Conservation (phyloP, 1,140 invertebrate species). For the Muscidifurax raptorellus region DNA sequence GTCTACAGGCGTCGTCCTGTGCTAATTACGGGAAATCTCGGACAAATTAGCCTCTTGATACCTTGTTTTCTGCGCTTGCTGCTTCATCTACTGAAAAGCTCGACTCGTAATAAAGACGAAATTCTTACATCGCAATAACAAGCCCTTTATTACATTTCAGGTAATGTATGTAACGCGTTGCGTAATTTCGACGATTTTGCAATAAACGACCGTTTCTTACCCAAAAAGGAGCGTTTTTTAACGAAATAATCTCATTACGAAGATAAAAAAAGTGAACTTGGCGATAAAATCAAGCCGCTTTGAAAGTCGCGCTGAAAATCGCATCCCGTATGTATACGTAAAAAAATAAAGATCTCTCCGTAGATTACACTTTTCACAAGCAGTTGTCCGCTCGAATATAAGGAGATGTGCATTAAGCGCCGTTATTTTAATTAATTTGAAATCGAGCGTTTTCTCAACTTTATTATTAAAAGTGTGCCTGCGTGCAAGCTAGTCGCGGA, state of each 20-base stretch:
- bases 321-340: neutral
- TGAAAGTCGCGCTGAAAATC: neutral
- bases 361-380: neutral
- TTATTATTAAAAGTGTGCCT: neutral
- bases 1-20: neutral
- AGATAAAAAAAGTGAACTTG: slow-evolving; percentile 22
- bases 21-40: slow-evolving; percentile 49
- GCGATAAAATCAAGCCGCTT: slow-evolving; percentile 12
- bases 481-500: neutral
- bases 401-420: no score
- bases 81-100: neutral
- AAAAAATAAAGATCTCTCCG: neutral
- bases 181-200: neutral
- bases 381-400: neutral
- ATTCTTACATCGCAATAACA: neutral
- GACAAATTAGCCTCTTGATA: slow-evolving; percentile 54
- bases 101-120: neutral
- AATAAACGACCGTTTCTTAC: neutral
- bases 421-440: neutral
- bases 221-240: neutral
- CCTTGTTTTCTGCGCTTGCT: neutral
- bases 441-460: neutral
- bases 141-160: no score
- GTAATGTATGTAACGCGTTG: no score
- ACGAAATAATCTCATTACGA: slow-evolving; percentile 18